phyloP scores from a whole-genome alignment of 2,797 vertebrate genomes.

The Coccyzus lansbergi region DNA sequence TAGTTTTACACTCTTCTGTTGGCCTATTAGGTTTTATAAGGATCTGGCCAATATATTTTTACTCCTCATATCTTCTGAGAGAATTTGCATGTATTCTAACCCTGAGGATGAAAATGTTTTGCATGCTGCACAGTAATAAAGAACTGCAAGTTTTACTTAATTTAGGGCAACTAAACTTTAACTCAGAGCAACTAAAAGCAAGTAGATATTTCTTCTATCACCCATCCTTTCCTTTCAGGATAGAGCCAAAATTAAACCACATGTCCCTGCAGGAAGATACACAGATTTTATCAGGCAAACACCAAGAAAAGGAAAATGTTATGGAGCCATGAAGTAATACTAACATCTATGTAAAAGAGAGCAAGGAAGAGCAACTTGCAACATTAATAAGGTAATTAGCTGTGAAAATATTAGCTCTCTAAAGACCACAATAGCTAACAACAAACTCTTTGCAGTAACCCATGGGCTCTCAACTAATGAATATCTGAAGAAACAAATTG shows the following conservation, averaged over 20 bases:
- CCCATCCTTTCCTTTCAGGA: neutral
- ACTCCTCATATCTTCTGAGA: neutral
- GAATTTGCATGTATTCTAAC: neutral
- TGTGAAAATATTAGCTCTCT: neutral
- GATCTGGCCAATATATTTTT: neutral
- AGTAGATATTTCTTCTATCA: neutral
- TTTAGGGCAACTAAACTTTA: neutral
- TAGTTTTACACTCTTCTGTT: constrained; percentile 10
- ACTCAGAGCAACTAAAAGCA: neutral
- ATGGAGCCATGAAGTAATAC: neutral
- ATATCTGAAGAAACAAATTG: neutral
- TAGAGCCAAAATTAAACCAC: neutral
- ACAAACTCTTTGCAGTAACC: neutral
- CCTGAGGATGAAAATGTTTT: neutral
- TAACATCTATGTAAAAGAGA: neutral
- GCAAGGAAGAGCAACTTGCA: neutral
- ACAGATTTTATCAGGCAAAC: neutral
- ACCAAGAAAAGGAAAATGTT: neutral
- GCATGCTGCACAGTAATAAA: neutral
- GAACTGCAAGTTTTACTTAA: neutral
- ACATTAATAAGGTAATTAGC: neutral
- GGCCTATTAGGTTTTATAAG: neutral
- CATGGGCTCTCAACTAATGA: neutral
- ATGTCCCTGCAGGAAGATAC: neutral
- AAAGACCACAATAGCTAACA: neutral